Base-by-base conservation (phyloP, 2,888 invertebrate species). In the Orthonychiurus folsomi region DNA sequence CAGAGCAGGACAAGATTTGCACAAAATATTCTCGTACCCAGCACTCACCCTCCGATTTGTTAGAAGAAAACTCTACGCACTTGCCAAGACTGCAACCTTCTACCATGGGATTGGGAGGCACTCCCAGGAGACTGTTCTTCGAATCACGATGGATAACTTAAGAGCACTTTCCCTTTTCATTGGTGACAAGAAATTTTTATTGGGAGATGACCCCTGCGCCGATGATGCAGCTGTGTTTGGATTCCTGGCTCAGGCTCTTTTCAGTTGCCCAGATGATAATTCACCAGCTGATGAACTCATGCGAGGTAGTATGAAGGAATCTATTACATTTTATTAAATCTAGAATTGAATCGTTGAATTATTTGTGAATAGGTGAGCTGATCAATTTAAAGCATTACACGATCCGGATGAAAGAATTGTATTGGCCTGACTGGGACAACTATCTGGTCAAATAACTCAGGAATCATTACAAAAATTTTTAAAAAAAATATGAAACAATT, bases 151-250 rank as follows among this genome's bases (percentile, higher is more conserved):
- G 47, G 47, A 58, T n/a, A 59, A 65, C 25, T 56, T 68, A 18
- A 21, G 57, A 52, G 60, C 63, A 12, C 3, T 66, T 5, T 66
- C 68, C 1, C 20, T 26, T 0, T 50, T 64, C 15, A 25, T 68
- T 18, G 68, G 66, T 3, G 52, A 53, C n/a, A 68, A 68, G 24
- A 63, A 63, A 48, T 65, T 60, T 50, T 28, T 67, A 23, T 21
- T 61, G n/a, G 67, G 67, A 20, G 63, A 67, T 48, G 60, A 67
- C 26, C 62, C 63, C 24, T 60, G 63, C 56, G 65, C 61, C 20
- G 65, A 66, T 52, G 68, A 68, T 28, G 56, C 59, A 37, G 61
- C 66, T 5, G 60, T 68, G 28, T 68, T 68, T 63, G 68, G 64
- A 28, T 21, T 54, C 20, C 26, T 66, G 3, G 57, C 63, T 24